Base-by-base conservation (phyloP, 2,797 vertebrate genomes). In the Jordanella pulchra region DNA sequence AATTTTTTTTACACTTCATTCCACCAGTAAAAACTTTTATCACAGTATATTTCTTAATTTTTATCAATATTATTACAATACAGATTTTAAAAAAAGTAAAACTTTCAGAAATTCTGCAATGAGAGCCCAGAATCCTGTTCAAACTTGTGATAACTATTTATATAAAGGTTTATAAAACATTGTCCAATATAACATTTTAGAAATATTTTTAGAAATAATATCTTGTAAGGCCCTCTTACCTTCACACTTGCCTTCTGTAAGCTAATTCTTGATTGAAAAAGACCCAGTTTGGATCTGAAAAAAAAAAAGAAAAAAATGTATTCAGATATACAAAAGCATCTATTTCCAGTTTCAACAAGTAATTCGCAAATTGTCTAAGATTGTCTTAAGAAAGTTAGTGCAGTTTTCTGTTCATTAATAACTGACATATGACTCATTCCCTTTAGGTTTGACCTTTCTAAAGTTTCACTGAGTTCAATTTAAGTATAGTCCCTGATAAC, bases 211-310 rank as follows among this genome's bases (percentile, higher is more conserved):
- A n/a, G n/a, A n/a, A n/a, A n/a, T n/a, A n/a, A n/a, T n/a, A n/a
- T n/a, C n/a, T 61, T 21, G 12, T 25, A 3, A 42, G 35, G 44
- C 7, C 1, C 35, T 63, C 96, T 96, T 89, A 99, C 98, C 96
- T 99, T 99, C 28, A 98, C 97, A 69, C 97, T 99, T 70, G 98
- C 98, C 93, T 98, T 99, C 94, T 99, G 98, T 96, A 99, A 97
- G 96, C 97, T 99, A 96, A 98, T 98, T 94, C 97, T 96, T 78
- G 97, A 99, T 87, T 99, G 98, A 86, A 99, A 99, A 90, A 99
- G 95, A 91, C 96, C 97, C 93, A 99, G 95, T 94, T 98, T 99
- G 75, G 98, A 99, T 93, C 98, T 99, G 91, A 78, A 70, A 79
- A 27, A 83, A 79, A 11, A 71, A 65, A 78, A 67, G 78, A 32